These are phyloP conservation scores for Exephanes ischioxanthus DNA, from an alignment of 2,888 invertebrate genomes.

Conservation along the genomic window DNA sequence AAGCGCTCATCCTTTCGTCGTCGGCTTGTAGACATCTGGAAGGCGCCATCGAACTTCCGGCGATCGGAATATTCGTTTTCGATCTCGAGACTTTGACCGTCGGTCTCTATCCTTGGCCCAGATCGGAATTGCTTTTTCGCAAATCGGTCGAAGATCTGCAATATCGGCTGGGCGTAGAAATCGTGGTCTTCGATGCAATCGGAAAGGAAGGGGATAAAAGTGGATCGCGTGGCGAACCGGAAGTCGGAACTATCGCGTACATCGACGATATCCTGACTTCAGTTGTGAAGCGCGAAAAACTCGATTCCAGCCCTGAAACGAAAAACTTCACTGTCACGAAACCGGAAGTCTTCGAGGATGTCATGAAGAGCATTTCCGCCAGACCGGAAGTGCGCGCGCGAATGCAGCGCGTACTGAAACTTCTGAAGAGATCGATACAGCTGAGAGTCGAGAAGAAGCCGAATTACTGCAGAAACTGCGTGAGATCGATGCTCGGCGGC, in stretches of 20 bases:
- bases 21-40: slow-evolving; percentile 84
- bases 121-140: slow-evolving; percentile 52
- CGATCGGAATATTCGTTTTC: slow-evolving; percentile 87
- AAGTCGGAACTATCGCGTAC: not conserved
- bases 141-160: slow-evolving; percentile 24
- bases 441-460: slow-evolving; percentile 88
- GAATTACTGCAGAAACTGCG: slow-evolving; percentile 88
- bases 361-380: slow-evolving; percentile 85
- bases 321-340: slow-evolving; percentile 30
- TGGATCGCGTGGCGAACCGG: slow-evolving; percentile 13
- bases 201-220: not conserved
- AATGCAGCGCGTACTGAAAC: slow-evolving; percentile 85
- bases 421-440: slow-evolving; percentile 88
- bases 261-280: slow-evolving; percentile 21
- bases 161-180: slow-evolving; percentile 24
- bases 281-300: not conserved
- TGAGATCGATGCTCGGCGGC: slow-evolving; percentile 74
- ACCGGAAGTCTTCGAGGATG: slow-evolving; percentile 78
- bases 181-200: not conserved
- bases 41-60: slow-evolving; percentile 88
- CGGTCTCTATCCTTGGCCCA: slow-evolving; percentile 84
- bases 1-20: slow-evolving; percentile 75
- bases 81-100: slow-evolving; percentile 84
- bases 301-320: not conserved
- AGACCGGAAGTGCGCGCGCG: slow-evolving; percentile 83